Percentiles rank a stretch among this genome's conserved stretches.
Conservation (phyloP, 2,797 vertebrate species). For the Nyctalus aviator region DNA sequence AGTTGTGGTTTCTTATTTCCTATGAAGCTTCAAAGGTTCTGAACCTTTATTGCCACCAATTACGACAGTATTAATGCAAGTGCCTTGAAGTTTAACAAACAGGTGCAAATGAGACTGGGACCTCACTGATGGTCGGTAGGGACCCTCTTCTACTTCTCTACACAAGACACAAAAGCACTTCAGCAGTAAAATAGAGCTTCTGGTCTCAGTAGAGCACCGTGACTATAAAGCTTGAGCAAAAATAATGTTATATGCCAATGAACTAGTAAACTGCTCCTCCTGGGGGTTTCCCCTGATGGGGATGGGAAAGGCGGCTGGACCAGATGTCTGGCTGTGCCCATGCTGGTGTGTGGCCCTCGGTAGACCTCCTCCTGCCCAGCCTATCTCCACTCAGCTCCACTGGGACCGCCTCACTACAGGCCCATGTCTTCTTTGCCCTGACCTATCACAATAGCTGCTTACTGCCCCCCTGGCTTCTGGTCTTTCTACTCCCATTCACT, state of each 20-base stretch:
- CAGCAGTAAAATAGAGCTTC: fast-evolving
- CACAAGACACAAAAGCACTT: fast-evolving
- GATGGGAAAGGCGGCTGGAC: neutral
- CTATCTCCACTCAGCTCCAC: neutral
- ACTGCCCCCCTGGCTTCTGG: neutral
- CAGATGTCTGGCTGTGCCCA: neutral
- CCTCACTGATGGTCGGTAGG: neutral
- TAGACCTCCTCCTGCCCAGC: neutral
- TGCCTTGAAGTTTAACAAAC: neutral
- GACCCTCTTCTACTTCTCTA: neutral
- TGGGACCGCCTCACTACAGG: neutral
- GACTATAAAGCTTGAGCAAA: neutral
- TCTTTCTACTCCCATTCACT: neutral
- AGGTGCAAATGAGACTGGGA: neutral
- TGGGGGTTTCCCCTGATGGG: neutral
- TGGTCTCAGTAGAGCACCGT: neutral
- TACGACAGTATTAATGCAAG: no score
- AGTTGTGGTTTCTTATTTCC: conserved; percentile 21
- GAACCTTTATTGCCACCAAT: neutral
- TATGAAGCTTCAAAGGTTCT: neutral
- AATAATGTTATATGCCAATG: neutral
- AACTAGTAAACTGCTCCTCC: conserved; percentile 38
- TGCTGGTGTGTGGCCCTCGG: fast-evolving
- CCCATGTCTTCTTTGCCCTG: neutral
- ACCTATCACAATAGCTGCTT: neutral